These are phyloP conservation scores for Pangasius sanitwongsei DNA, from an alignment of 2,797 vertebrate genomes.

Conservation along the genomic window DNA sequence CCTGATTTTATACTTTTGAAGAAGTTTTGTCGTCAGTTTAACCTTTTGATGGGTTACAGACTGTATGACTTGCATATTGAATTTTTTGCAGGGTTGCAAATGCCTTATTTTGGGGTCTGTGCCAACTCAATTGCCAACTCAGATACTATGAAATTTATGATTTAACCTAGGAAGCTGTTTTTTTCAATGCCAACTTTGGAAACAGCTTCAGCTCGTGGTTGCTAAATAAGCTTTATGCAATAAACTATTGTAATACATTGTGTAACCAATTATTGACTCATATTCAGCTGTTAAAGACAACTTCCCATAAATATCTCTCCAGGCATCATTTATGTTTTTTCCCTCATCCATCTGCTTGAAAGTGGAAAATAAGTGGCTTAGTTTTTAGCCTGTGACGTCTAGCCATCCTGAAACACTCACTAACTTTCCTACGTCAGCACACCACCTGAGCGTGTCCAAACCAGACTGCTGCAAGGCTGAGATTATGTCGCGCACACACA, in stretches of 20 bases:
- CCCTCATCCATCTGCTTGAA: neutral
- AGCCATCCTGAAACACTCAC: neutral
- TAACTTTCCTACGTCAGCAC: conserved; percentile 3
- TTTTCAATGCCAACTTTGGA: neutral
- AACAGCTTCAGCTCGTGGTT: neutral
- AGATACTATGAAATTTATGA: neutral
- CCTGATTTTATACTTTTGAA: neutral
- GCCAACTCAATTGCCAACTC: neutral
- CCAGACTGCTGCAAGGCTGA: conserved; percentile 10
- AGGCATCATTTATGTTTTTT: neutral
- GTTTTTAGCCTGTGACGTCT: neutral
- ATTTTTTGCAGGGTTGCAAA: neutral
- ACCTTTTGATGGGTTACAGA: neutral
- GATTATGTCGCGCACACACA: neutral
- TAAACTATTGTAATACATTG: neutral
- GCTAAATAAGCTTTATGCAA: neutral
- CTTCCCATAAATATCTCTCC: neutral
- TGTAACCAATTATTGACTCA: neutral
- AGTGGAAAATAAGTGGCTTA: neutral
- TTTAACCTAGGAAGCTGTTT: neutral
- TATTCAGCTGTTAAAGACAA: neutral
- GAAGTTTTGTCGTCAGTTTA: neutral
- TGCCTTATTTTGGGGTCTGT: neutral
- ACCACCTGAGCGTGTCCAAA: neutral
- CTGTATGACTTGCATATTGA: neutral